These are phyloP conservation scores for Xestia ashworthii DNA, from an alignment of 2,888 invertebrate species.

Conservation along the genomic window DNA sequence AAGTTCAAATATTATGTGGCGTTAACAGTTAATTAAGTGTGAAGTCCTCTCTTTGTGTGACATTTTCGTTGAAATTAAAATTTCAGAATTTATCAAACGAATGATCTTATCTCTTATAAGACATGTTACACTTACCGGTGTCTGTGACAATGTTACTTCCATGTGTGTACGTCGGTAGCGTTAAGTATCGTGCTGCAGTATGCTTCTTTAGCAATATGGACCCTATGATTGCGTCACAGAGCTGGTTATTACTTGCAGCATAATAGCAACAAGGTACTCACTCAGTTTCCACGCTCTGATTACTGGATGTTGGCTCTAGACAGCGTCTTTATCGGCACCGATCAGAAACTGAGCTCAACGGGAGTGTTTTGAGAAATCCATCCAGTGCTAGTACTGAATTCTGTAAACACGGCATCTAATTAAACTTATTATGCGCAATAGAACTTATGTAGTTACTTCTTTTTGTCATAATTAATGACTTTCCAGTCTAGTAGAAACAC, in stretches of 20 bases:
- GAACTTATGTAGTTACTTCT: conserved; percentile 5
- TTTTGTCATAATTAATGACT: conserved; percentile 40
- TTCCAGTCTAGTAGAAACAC: conserved; percentile 23
- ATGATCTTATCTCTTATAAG: conserved; percentile 45
- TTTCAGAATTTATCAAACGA: conserved; percentile 12
- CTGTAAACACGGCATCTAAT: conserved; percentile 40
- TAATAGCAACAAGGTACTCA: conserved; percentile 83
- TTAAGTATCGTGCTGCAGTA: conserved; percentile 58
- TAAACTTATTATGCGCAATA: conserved; percentile 19
- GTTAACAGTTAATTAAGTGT: conserved; percentile 3
- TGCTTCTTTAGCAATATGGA: conserved; percentile 64
- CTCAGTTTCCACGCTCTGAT: conserved; percentile 91
- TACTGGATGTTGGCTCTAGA: conserved; percentile 90
- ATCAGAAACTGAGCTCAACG: conserved; percentile 83
- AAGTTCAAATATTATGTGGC: not conserved
- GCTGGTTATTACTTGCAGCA: conserved; percentile 74
- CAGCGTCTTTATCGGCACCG: conserved; percentile 88
- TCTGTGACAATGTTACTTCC: conserved; percentile 65
- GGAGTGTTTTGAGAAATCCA: conserved; percentile 79
- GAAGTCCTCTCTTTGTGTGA: conserved; percentile 14
- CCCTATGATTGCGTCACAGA: conserved; percentile 72
- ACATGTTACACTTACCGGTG: conserved; percentile 46
- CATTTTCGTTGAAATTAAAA: conserved; percentile 31
- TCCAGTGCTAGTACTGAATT: conserved; percentile 58
- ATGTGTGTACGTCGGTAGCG: conserved; percentile 62